A percentile compares a stretch with the other conserved stretches of the same genome.
Conservation (phyloP, 2,797 vertebrate species). For the Chanos chanos region DNA sequence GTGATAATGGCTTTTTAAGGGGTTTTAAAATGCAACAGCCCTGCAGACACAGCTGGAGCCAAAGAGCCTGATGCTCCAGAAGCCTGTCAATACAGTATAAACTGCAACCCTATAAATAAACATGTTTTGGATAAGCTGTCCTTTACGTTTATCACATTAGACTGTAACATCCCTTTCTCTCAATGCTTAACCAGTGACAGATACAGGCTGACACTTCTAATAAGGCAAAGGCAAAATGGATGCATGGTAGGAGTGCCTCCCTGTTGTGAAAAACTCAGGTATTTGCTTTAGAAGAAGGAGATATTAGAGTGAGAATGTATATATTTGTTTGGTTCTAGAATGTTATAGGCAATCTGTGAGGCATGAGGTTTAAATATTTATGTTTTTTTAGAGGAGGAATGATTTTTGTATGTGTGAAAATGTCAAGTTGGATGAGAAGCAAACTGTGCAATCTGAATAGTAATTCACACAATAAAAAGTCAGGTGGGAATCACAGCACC, state of each 20-base stretch:
- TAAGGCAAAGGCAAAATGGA: background rate
- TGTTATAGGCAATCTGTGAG: too few species aligned
- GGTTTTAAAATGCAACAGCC: constrained; percentile 12
- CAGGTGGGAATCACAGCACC: constrained; percentile 30
- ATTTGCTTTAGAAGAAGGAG: background rate
- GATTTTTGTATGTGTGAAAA: too few species aligned
- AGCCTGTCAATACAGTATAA: constrained; percentile 21
- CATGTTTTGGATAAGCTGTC: constrained; percentile 16
- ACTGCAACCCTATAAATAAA: constrained; percentile 22
- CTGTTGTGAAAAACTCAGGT: background rate
- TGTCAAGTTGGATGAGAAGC: background rate
- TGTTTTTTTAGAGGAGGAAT: too few species aligned
- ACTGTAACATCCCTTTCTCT: constrained; percentile 10
- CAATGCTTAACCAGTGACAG: constrained; percentile 16
- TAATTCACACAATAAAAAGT: constrained; percentile 11
- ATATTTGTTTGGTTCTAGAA: too few species aligned
- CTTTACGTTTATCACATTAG: constrained; percentile 29
- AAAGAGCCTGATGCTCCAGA: background rate
- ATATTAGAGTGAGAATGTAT: background rate
- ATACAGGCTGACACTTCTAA: constrained; percentile 17
- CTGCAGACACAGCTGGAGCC: constrained; percentile 2
- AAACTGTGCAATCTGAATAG: background rate
- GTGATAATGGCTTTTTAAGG: constrained; percentile 11
- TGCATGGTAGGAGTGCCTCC: background rate
- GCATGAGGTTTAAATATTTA: too few species aligned